Base-by-base conservation (phyloP, 2,888 invertebrate genomes). In the Cephus runcator region DNA sequence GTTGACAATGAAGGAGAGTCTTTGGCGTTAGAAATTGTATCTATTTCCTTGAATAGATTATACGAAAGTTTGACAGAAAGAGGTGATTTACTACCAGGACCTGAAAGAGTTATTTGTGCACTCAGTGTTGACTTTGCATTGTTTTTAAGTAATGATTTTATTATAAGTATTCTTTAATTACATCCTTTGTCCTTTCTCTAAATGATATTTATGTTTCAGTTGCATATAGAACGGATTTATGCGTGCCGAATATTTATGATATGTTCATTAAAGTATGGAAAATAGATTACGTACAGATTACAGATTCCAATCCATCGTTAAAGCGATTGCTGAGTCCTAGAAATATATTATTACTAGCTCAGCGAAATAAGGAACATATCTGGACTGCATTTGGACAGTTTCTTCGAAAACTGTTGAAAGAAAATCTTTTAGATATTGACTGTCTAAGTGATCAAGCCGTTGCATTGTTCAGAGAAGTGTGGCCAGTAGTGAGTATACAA, bases 381-480 rank as follows among this genome's bases (percentile, higher is more conserved):
- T 90, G 91, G 89, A 76, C 79, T 11, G 76, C 77, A 31, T 88
- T 85, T 76, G 90, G 90, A 33, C 82, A 83, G 69, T 86, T 91
- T 79, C 77, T 91, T 69, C 88, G 84, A n/a, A 84, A 79, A 79
- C 80, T 96, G 86, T 88, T 96, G 75, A 92, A 92, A 11, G 91
- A 93, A 73, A 89, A 93, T 34, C 92, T 95, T 75, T 86, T 96
- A 80, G 93, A 92, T 4, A 92, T 94, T 30, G 94, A 95, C 73
- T 92, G 93, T 1, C 88, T 96, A 12, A 95, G 95, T 83, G 93
- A 94, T 75, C 94, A 95, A 84, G 95, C 95, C 84, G 91, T 95
- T 69, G 93, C 94, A 1, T 93, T 96, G 23, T 95, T 95, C 79
- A 93, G 94, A 83, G 93, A 93, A 82, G 94, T 95, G 79, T 96